A percentile compares a stretch with the other conserved stretches of the same genome.
phyloP scores from a whole-genome alignment of 2,113 vertebrate genomes.

The Actenoides lindsayi region DNA sequence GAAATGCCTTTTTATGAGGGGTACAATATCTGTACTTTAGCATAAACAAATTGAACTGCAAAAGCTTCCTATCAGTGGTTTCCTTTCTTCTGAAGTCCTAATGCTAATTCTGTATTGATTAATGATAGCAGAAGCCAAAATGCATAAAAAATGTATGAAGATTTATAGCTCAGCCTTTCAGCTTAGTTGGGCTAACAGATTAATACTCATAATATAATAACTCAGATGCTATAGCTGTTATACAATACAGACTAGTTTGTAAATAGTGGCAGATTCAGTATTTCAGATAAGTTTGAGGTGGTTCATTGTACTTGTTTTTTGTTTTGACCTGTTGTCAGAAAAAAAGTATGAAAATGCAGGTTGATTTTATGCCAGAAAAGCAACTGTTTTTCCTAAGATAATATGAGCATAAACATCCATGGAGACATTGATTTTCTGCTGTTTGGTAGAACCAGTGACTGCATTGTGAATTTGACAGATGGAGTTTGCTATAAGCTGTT shows the following conservation, averaged over 20 bases:
- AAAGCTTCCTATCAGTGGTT: not conserved
- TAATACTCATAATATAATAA: not conserved
- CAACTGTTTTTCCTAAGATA: constrained; percentile 34
- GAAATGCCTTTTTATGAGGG: not conserved
- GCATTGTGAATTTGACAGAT: constrained; percentile 61
- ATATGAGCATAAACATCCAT: constrained; percentile 7
- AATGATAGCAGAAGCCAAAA: not conserved
- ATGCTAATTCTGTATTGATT: not conserved
- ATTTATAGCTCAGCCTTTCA: not conserved
- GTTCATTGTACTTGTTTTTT: not conserved
- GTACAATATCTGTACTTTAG: not conserved
- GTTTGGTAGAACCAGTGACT: constrained; percentile 48
- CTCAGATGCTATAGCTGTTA: not conserved
- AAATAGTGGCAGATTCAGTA: not conserved
- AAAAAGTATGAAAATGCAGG: not conserved
- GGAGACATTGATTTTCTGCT: constrained; percentile 52
- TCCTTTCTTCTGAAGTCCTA: not conserved
- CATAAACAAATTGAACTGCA: not conserved
- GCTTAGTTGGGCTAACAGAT: not conserved
- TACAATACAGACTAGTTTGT: not conserved
- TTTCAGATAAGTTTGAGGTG: not conserved
- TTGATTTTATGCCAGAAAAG: constrained; percentile 6
- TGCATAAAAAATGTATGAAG: not conserved
- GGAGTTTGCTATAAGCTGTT: constrained; percentile 48
- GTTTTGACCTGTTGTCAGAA: not conserved